These are phyloP conservation scores for Cyprichromis sp. DNA, from an alignment of 2,113 vertebrate species.

Conservation along the genomic window DNA sequence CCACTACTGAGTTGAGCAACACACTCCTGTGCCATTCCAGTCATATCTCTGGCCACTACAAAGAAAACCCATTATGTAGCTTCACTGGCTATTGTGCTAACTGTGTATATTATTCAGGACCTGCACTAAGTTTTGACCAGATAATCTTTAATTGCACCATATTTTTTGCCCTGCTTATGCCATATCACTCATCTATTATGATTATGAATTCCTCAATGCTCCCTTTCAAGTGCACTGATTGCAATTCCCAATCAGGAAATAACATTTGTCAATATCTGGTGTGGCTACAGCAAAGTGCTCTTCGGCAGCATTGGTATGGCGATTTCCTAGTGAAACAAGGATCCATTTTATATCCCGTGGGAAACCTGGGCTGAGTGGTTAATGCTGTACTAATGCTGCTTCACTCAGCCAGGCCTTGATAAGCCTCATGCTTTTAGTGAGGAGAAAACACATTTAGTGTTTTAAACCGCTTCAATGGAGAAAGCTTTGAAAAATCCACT, in stretches of 20 bases:
- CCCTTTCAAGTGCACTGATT: neutral
- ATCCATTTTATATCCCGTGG: conserved; percentile 67
- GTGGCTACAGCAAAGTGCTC: conserved; percentile 45
- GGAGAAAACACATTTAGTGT: conserved; percentile 46
- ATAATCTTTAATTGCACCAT: neutral
- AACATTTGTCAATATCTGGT: conserved; percentile 36
- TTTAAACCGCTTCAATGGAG: conserved; percentile 42
- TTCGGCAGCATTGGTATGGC: conserved; percentile 29
- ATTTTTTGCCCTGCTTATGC: neutral
- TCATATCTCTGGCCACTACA: conserved; percentile 25
- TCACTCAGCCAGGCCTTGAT: conserved; percentile 52
- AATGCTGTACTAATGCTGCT: conserved; percentile 64
- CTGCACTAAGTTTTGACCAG: neutral
- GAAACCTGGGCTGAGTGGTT: conserved; percentile 62
- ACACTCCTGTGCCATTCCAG: conserved; percentile 21
- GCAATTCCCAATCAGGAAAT: conserved; percentile 28
- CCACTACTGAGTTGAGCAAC: conserved; percentile 46
- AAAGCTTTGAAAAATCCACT: conserved; percentile 28
- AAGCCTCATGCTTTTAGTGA: conserved; percentile 55
- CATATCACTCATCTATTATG: neutral
- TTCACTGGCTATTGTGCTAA: neutral
- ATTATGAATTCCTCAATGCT: neutral
- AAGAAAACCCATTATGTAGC: neutral
- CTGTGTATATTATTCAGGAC: neutral
- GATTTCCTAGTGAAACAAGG: conserved; percentile 52